Percentiles rank a stretch among this genome's conserved stretches.
These are phyloP conservation scores for Troglohyphantes excavatus DNA, from an alignment of 2,888 invertebrate genomes.

Conservation along the genomic window DNA sequence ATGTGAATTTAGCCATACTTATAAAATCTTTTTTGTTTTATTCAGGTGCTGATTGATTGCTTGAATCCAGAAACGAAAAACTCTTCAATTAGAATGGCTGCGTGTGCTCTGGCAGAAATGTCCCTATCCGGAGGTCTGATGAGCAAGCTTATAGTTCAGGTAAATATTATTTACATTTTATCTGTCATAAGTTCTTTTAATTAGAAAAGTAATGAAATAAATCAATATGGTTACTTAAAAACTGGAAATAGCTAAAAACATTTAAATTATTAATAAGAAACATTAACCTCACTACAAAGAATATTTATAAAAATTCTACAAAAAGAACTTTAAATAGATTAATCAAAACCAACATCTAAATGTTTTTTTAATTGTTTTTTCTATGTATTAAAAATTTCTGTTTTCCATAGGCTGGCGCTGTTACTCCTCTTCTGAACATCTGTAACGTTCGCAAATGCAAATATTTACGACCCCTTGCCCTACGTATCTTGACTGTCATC, in stretches of 20 bases:
- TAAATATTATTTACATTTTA: conserved; percentile 35
- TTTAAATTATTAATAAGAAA: background rate
- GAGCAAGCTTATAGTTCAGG: conserved; percentile 71
- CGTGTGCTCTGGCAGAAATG: conserved; percentile 76
- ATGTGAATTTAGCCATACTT: background rate
- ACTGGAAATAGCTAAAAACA: background rate
- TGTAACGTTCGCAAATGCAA: conserved; percentile 67
- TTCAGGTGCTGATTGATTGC: conserved; percentile 62
- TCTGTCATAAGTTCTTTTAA: background rate
- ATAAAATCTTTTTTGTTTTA: conserved; percentile 14
- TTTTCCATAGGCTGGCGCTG: conserved; percentile 62
- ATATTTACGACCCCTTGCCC: conserved; percentile 64
- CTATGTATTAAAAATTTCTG: background rate
- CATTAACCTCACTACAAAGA: background rate
- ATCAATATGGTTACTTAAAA: background rate
- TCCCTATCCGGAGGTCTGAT: conserved; percentile 66
- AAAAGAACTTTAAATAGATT: background rate
- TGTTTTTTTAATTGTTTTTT: background rate
- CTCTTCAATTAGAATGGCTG: conserved; percentile 63
- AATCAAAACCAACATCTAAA: background rate
- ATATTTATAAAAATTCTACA: background rate
- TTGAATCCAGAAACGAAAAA: conserved; percentile 49
- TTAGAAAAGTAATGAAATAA: background rate
- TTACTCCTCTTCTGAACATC: conserved; percentile 52
- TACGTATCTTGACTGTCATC: conserved; percentile 68